These are phyloP conservation scores for Tricholauxania praeusta DNA, from an alignment of 2,888 invertebrate genomes.

Conservation along the genomic window DNA sequence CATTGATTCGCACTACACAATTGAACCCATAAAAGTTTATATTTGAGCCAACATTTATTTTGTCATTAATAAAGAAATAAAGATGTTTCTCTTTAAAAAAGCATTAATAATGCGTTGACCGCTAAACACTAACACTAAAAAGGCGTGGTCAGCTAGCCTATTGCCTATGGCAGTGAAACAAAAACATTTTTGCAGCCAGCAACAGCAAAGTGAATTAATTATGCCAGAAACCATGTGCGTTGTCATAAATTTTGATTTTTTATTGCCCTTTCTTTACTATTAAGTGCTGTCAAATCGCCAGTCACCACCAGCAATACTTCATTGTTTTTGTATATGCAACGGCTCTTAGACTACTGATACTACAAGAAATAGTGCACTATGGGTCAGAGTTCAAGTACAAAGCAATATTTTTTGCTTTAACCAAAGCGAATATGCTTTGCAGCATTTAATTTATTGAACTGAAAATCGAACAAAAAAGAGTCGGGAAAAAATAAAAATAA, in stretches of 20 bases:
- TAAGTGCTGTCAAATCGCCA: not conserved
- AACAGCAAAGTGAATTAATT: conserved; percentile 9
- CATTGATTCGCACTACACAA: too few relatives aligned
- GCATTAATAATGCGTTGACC: not conserved
- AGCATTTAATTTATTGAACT: not conserved
- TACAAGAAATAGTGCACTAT: not conserved
- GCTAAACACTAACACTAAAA: not conserved
- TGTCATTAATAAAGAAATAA: not conserved
- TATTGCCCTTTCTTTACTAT: conserved; percentile 1
- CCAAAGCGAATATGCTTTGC: not conserved
- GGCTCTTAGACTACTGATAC: not conserved
- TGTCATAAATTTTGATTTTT: conserved; percentile 27
- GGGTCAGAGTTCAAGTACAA: conserved; percentile 8
- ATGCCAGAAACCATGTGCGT: conserved; percentile 20
- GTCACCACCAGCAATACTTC: too few relatives aligned
- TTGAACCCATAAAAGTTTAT: too few relatives aligned
- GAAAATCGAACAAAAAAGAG: too few relatives aligned
- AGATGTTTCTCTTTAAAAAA: not conserved
- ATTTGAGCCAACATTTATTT: not conserved
- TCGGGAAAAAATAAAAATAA: too few relatives aligned
- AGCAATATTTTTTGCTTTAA: not conserved
- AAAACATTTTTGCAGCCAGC: not conserved
- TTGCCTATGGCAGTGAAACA: not conserved
- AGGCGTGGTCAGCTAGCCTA: not conserved
- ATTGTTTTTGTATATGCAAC: too few relatives aligned